A percentile compares a stretch with the other conserved stretches of the same genome.
These are phyloP conservation scores for Discoglossus pictus DNA, from an alignment of 2,797 vertebrate genomes.

Conservation along the genomic window DNA sequence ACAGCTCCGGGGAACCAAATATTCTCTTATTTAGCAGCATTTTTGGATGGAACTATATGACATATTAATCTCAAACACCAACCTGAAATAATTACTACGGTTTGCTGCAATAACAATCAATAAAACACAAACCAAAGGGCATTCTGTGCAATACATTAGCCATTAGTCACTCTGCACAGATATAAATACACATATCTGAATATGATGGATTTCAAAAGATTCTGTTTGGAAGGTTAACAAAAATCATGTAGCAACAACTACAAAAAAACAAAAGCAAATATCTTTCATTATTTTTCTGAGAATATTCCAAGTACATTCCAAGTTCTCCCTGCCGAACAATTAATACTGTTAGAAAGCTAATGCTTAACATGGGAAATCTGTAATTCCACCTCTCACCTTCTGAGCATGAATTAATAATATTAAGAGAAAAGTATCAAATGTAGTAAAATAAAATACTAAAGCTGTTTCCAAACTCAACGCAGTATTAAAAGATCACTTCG, in stretches of 20 bases:
- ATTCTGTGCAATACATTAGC: neutral
- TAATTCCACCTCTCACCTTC: too few relatives aligned
- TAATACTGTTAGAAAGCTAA: too few relatives aligned
- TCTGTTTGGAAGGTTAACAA: neutral
- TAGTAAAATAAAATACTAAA: too few relatives aligned
- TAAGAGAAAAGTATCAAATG: too few relatives aligned
- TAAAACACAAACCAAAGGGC: neutral
- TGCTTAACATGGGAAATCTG: too few relatives aligned
- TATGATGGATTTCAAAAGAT: neutral
- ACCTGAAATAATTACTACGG: neutral
- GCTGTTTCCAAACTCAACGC: too few relatives aligned
- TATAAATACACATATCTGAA: neutral
- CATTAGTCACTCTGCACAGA: neutral
- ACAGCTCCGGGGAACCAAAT: neutral
- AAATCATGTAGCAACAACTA: neutral
- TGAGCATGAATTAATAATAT: too few relatives aligned
- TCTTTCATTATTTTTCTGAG: too few relatives aligned
- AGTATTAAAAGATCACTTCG: too few relatives aligned
- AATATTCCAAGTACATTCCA: too few relatives aligned
- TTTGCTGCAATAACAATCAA: slow-evolving; percentile 1
- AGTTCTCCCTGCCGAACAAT: too few relatives aligned
- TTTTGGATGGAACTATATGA: neutral
- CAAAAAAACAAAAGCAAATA: neutral
- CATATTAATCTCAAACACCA: neutral
- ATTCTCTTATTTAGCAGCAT: slow-evolving; percentile 10